Base-by-base conservation (phyloP, 2,888 invertebrate genomes). In the Trissonchulus latispiculum region DNA sequence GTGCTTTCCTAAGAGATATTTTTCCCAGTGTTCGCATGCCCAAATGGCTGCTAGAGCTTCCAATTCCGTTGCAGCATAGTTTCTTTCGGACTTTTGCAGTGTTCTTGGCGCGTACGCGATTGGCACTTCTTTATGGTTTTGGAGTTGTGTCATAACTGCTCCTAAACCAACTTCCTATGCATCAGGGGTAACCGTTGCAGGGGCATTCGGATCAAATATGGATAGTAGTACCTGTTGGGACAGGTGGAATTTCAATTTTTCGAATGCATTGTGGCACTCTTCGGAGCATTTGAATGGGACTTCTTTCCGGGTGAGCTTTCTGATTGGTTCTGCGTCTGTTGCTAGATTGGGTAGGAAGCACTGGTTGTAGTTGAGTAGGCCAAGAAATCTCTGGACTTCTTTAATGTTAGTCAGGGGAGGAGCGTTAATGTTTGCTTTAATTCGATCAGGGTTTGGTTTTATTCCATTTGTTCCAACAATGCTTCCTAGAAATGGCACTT, bases 161-260 rank as follows among this genome's bases (percentile, higher is more conserved):
- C 70, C 70, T 8, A 70, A 3, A 33, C 70, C 70, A 8, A 70
- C 70, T 23, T 68, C 69, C 3, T 8, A 64, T 3, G 64, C 64
- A 33, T 64, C 64, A 28, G 64, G 8, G 29, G 64, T 64, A 8
- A 64, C 64, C 8, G 28, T 64, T 64, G 64, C 28, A 31, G 29
- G 31, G 8, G 64, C 64, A 15, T 8, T 15, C 8, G 64, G 64
- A n/a, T 64, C 33, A 33, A 15, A 64, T 28, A 64, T 33, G 8
- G 64, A 8, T 15, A 64, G 64, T 33, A 64, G 33, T 15, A 28
- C 31, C 64, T 33, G 29, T 64, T 64, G 8, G 8, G 31, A 28
- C 29, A 64, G 28, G 15, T 15, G 33, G 8, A 15, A 15, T 64
- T 64, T 64, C 33, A 64, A 31, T 18, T 3, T 15, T 31, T 64